Conservation (phyloP, 1,140 invertebrate species). For the Macrobrachium nipponense region DNA sequence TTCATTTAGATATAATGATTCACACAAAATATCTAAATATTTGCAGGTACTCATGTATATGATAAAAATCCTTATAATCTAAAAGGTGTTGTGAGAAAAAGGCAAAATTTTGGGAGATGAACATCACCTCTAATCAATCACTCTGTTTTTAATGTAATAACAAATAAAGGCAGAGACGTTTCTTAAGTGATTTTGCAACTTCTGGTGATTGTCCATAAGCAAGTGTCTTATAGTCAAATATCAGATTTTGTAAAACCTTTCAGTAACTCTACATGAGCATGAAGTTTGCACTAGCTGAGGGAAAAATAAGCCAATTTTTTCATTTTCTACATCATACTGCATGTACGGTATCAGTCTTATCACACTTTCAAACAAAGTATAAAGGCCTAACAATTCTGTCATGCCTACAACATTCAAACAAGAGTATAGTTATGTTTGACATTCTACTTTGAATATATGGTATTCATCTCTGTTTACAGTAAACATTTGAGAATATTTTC, state of each 20-base stretch:
- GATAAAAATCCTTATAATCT: conserved; percentile 49
- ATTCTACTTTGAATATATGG: conserved; percentile 38
- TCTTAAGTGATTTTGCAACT: conserved; percentile 32
- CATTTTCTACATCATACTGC: conserved; percentile 8
- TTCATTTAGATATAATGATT: conserved; percentile 43
- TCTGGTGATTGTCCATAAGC: conserved; percentile 44
- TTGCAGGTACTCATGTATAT: conserved; percentile 50
- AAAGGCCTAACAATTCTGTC: conserved; percentile 21
- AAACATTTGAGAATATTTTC: conserved; percentile 32
- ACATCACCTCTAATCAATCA: conserved; percentile 41
- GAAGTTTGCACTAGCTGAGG: background rate
- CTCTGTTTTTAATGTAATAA: conserved; percentile 21
- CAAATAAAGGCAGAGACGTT: conserved; percentile 21
- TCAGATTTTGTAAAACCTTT: conserved; percentile 16
- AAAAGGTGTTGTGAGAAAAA: conserved; percentile 49
- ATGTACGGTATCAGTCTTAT: conserved; percentile 18
- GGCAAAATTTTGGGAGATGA: conserved; percentile 44
- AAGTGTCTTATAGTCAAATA: conserved; percentile 32
- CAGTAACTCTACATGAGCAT: conserved; percentile 29
- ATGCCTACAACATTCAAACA: no score
- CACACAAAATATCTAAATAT: conserved; percentile 45
- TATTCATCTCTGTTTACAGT: conserved; percentile 33
- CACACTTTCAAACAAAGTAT: conserved; percentile 35
- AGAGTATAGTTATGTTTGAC: background rate
- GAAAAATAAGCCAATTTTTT: conserved; percentile 25